Percentiles rank a stretch among this genome's conserved stretches.
Conservation (phyloP, 2,888 invertebrate species). For the Zonitis immaculata region DNA sequence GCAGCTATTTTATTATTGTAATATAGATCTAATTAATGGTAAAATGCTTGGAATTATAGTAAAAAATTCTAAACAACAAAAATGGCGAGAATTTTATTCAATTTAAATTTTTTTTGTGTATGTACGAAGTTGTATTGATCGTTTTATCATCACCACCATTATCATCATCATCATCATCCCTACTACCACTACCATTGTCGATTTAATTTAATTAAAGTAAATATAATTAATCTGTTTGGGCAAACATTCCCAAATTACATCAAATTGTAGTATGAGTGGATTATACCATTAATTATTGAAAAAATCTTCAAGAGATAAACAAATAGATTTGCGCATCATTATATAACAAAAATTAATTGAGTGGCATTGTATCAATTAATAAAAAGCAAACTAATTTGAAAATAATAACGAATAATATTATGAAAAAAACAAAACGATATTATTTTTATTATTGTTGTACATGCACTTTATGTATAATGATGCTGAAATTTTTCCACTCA, state of each 20-base stretch:
- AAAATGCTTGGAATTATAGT: too few species aligned
- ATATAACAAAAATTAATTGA: constrained; percentile 14
- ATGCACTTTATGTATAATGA: neutral
- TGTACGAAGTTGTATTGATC: neutral
- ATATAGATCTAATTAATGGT: too few species aligned
- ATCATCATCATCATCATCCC: too few species aligned
- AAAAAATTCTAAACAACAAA: too few species aligned
- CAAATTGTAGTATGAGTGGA: neutral
- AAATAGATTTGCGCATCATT: constrained; percentile 6
- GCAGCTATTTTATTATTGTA: too few species aligned
- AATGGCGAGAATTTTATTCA: too few species aligned
- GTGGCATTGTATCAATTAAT: constrained; percentile 13
- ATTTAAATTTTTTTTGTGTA: too few species aligned
- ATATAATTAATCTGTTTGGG: constrained; percentile 9
- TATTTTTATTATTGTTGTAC: neutral
- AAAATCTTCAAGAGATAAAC: constrained; percentile 7
- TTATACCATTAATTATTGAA: constrained; percentile 12
- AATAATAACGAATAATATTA: constrained; percentile 4
- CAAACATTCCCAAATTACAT: constrained; percentile 3
- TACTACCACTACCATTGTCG: neutral
- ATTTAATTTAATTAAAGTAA: constrained; percentile 12
- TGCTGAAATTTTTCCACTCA: neutral
- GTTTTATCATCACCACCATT: too few species aligned
- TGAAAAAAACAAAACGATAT: neutral
- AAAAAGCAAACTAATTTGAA: constrained; percentile 9